Evolutionary conservation across 2,888 invertebrate genomes (phyloP), one percentile per base, ranked within the genome.

Genomic region (Drosophila sordidula): DNA sequence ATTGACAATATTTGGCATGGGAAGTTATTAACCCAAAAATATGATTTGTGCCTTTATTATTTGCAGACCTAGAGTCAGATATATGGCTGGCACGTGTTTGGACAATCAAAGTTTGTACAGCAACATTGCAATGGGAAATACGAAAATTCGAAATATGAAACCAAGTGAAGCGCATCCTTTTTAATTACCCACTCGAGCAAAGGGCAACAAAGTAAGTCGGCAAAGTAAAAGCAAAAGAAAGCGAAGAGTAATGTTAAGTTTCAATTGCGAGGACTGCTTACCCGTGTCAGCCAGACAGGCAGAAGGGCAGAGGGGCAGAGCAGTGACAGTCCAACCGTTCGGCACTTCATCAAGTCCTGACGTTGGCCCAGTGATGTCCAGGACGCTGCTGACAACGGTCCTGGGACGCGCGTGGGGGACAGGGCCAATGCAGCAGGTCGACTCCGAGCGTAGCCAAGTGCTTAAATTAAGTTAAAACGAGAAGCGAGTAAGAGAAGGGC

Each of bases 271-370:
- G 36, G 41, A 41, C 54, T 44, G 54, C 56, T 67, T 70, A 75
- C 75, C 75, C 75, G 67, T 70, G 54, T 70, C 76, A 76, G 61
- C 11, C 36, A 16, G 44, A 16, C 16, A 26, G 16, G n/a, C 34
- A 29, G 34, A 16, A 8, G 18, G 6, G 16, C 39, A 14, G 6
- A 41, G 8, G 36, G 50, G 29, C 42, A 36, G 58, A 44, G 44
- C 57, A 66, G 51, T 73, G 73, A 74, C 62, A 67, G 63, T 59
- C 38, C 58, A 70, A 73, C 58, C 57, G 59, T 67, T 77, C 59
- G 75, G 75, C 77, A 78, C 79, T 78, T 78, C 78, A 77, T 77
- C 75, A 77, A 75, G 49, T 66, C 45, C 49, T 67, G 74, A 74
- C 76, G 50, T 61, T 52, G 32, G 52, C 45, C 67, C 50, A 59